Base-by-base conservation (phyloP, 2,888 invertebrate genomes). In the Lissocephala sabroskyi region DNA sequence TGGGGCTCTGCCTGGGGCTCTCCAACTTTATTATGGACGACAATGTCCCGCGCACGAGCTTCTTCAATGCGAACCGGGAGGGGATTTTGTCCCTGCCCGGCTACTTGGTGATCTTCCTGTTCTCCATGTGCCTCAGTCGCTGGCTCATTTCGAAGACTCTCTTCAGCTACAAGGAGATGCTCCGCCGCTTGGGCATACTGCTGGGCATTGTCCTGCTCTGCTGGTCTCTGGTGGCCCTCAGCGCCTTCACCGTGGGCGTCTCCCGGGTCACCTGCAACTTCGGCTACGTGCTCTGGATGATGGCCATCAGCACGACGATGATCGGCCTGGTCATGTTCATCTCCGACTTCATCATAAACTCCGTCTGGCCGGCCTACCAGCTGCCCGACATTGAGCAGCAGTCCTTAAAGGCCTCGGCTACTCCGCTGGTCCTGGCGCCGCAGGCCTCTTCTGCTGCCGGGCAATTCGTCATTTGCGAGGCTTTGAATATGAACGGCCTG, bases 1-100 rank as follows among this genome's bases (percentile, higher is more conserved):
- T 86, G 1, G 62, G 89, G 0, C 86, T 93, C 48, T 87, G 86
- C 30, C 74, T 79, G 42, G 90, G 91, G 1, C 76, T 95, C 10
- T 88, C 89, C 58, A 83, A 88, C 1, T 96, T 91, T 88, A 90
- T 95, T 0, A 87, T 95, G 66, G 79, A 88, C 56, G 56, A 88
- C 41, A 79, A 88, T 43, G 75, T 83, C 2, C 82, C 86, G 1
- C 86, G 95, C 51, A 83, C 84, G 39, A 87, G 86, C 40, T 52
- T 97, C 2, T 86, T 89, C 41, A 86, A 88, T 45, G 94, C 97
- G 0, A 99, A 99, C 84, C 89, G 95, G 47, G 98, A 99, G 86
- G 98, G 98, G 0, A 84, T 98, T 32, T 88, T 89, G n/a, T 97
- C 98, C 0, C 86, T 91, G 32, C 85, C 92, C 0, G 98, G 98